Percentiles rank a stretch among this genome's conserved stretches.
Conservation (phyloP, 2,113 vertebrate genomes). For the Picathartes gymnocephalus region DNA sequence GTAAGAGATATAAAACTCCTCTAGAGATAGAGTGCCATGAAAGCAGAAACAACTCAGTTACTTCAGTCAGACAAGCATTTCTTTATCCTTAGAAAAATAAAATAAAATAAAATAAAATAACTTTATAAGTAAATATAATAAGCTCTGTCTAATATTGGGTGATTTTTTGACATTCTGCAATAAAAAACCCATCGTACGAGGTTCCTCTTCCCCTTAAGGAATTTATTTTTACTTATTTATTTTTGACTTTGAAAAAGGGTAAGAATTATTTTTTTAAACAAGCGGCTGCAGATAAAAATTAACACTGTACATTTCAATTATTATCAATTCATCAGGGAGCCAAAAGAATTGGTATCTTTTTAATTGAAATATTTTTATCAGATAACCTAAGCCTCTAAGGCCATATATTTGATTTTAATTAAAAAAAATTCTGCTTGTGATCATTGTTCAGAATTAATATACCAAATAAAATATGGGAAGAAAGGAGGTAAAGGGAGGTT, state of each 20-base stretch:
- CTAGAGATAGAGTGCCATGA: background rate
- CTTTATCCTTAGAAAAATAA: background rate
- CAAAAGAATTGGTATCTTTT: conserved; percentile 47
- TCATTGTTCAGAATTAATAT: conserved; percentile 78
- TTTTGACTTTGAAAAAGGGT: background rate
- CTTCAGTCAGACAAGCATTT: background rate
- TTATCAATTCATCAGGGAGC: conserved; percentile 35
- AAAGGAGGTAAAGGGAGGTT: conserved; percentile 76
- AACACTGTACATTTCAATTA: conserved; percentile 51
- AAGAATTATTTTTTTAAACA: conserved; percentile 26
- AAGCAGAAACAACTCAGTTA: background rate
- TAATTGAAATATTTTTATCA: conserved; percentile 74
- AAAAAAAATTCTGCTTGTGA: conserved; percentile 75
- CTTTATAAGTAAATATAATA: background rate
- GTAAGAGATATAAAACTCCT: background rate
- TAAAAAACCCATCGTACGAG: rapidly evolving
- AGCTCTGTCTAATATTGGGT: background rate
- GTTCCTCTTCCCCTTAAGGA: background rate
- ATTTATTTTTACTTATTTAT: background rate
- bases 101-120: background rate
- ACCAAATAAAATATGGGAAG: conserved; percentile 80
- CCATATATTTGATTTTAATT: conserved; percentile 80
- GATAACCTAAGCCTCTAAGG: conserved; percentile 75
- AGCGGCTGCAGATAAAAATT: conserved; percentile 16
- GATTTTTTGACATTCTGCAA: background rate